Conservation (phyloP, 2,113 vertebrate species). For the Donacobius atricapilla region DNA sequence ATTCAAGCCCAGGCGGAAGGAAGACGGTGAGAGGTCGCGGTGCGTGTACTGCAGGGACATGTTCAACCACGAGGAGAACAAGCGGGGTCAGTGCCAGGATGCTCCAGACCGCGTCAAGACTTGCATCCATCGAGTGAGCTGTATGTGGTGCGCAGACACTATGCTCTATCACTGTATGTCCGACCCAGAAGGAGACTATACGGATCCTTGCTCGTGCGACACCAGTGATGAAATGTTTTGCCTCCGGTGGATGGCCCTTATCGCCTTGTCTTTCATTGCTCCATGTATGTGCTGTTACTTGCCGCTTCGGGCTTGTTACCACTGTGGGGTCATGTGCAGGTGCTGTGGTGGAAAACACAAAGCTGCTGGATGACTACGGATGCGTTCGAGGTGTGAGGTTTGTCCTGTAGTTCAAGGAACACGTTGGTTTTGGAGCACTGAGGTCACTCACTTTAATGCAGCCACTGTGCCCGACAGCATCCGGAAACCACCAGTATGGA, state of each 20-base stretch:
- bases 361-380: conserved; percentile 81
- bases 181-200: conserved; percentile 97
- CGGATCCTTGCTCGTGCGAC: conserved; percentile 96
- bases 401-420: conserved; percentile 56
- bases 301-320: conserved; percentile 92
- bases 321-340: conserved; percentile 87
- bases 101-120: conserved; percentile 88
- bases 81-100: conserved; percentile 90
- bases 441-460: conserved; percentile 38
- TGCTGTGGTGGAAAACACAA: conserved; percentile 98
- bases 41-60: conserved; percentile 95
- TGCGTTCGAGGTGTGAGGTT: not conserved
- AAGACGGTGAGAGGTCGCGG: conserved; percentile 84
- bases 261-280: conserved; percentile 91
- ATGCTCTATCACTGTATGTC: conserved; percentile 99
- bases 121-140: conserved; percentile 92
- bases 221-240: conserved; percentile 91
- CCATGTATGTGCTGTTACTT: conserved; percentile 99
- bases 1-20: conserved; percentile 81
- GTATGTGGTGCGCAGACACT: conserved; percentile 98
- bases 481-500: conserved; percentile 36
- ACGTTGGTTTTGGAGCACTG: conserved; percentile 56
- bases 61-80: conserved; percentile 88
- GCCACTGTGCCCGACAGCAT: conserved; percentile 50
- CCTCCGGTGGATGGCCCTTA: conserved; percentile 93